Conservation (phyloP, 2,113 vertebrate genomes). For the Panthera tigris region DNA sequence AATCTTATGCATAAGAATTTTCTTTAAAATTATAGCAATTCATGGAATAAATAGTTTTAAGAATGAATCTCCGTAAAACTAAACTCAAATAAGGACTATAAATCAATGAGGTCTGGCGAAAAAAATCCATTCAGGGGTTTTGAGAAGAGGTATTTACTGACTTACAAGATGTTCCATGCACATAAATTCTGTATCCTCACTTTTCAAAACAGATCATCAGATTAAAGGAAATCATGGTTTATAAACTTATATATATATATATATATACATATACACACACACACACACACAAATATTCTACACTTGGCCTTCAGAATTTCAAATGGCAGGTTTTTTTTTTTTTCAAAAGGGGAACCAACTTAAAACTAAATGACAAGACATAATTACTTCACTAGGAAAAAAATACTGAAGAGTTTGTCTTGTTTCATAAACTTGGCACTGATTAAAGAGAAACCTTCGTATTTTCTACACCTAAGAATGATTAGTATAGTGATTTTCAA, state of each 20-base stretch:
- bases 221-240: slow-evolving; percentile 48
- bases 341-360: slow-evolving; percentile 37
- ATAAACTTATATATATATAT: neutral
- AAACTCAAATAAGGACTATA: slow-evolving; percentile 37
- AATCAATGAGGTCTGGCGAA: neutral
- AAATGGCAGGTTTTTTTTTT: slow-evolving; percentile 46
- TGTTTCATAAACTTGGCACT: slow-evolving; percentile 47
- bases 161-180: slow-evolving; percentile 38
- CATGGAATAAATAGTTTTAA: slow-evolving; percentile 49
- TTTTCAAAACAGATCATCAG: slow-evolving; percentile 30
- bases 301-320: slow-evolving; percentile 53
- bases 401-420: slow-evolving; percentile 49
- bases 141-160: slow-evolving; percentile 48
- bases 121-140: slow-evolving; percentile 14
- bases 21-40: slow-evolving; percentile 41
- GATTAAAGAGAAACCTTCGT: neutral
- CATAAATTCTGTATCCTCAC: slow-evolving; percentile 34
- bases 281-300: neutral
- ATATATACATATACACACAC: too few species aligned
- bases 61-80: slow-evolving; percentile 13
- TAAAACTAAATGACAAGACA: slow-evolving; percentile 59
- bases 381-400: slow-evolving; percentile 37
- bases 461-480: slow-evolving; percentile 22
- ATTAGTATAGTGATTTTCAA: slow-evolving; percentile 23
- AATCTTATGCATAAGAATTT: slow-evolving; percentile 5